Base-by-base conservation (phyloP, 1,140 invertebrate genomes). In the Drosophila tsacasi region DNA sequence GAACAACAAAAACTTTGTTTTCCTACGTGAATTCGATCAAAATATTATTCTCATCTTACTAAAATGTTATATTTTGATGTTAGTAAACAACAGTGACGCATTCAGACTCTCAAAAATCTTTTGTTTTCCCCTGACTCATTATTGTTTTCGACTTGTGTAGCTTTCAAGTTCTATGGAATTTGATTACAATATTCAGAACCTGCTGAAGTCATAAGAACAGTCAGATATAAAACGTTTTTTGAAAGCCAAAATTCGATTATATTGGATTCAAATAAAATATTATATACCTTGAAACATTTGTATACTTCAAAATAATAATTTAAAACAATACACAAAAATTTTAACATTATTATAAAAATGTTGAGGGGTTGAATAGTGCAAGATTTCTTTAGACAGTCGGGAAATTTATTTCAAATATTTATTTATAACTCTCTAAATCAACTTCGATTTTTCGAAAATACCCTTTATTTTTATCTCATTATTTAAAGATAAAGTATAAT, bases 51-150 rank as follows among this genome's bases (percentile, higher is more conserved):
- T 39, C 15, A 32, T 49, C 17, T 17, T 52, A 35, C 21, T 52
- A 10, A 52, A 52, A 44, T 71, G 63, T 71, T 67, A 30, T 25
- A 35, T 66, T 30, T 66, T 25, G 8, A 32, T 62, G 23, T 63
- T 66, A 25, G 58, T 66, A 66, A 63, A 66, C 63, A 66, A 44
- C 21, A 17, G 13, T 66, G 63, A 66, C 63, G 39, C 63, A 66
- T 66, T 25, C 21, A 17, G 27, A 25, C 10, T 23, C 19, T 37
- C 10, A 44, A 35, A 35, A 44, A 65, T 65, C 17, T 44, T 65
- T 4, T 25, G n/a, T n/a, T 40, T 63, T 32, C 25, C 54, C 27
- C 39, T 66, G 63, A 66, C 58, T 66, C 63, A 66, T 66, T 63
- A 44, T 66, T 66, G 27, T 63, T 66, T 65, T 44, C 37, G 21